phyloP scores from a whole-genome alignment of 2,888 invertebrate species.

The Automeris io region DNA sequence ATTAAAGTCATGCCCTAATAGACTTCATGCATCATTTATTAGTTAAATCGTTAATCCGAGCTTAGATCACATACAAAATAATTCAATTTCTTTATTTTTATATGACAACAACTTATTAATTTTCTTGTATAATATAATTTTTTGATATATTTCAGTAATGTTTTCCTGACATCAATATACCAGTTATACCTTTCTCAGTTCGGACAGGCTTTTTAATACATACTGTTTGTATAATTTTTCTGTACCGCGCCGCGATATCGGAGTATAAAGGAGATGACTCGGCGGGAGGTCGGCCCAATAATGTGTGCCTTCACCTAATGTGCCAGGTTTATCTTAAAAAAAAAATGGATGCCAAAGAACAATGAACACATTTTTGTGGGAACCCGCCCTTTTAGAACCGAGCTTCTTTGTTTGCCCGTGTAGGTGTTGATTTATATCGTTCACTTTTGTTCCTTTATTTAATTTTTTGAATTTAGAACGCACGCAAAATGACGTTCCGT shows the following conservation, averaged over 20 bases:
- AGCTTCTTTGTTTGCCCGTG: slow-evolving; percentile 17
- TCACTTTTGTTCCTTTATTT: not conserved
- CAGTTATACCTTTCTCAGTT: too few relatives aligned
- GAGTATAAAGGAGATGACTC: slow-evolving; percentile 20
- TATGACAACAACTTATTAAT: too few relatives aligned
- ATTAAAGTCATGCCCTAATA: too few relatives aligned
- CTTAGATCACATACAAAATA: too few relatives aligned
- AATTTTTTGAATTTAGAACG: slow-evolving; percentile 8
- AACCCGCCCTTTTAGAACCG: slow-evolving; percentile 8
- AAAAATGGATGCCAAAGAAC: slow-evolving; percentile 30
- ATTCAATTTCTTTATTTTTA: too few relatives aligned
- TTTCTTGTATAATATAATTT: too few relatives aligned
- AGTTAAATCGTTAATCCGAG: too few relatives aligned
- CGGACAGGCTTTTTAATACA: too few relatives aligned
- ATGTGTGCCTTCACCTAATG: slow-evolving; percentile 22
- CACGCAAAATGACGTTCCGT: slow-evolving; percentile 11
- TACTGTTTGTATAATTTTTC: slow-evolving; percentile 1
- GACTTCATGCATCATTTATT: too few relatives aligned
- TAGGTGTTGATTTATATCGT: slow-evolving; percentile 27
- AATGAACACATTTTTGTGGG: slow-evolving; percentile 33
- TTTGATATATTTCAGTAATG: too few relatives aligned
- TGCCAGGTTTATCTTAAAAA: slow-evolving; percentile 36
- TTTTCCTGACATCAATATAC: too few relatives aligned
- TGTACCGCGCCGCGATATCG: slow-evolving; percentile 1
- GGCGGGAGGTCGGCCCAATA: slow-evolving; percentile 25